Percentiles rank a stretch among this genome's conserved stretches.
Conservation (phyloP, 2,888 invertebrate species). For the Cinara cedri region DNA sequence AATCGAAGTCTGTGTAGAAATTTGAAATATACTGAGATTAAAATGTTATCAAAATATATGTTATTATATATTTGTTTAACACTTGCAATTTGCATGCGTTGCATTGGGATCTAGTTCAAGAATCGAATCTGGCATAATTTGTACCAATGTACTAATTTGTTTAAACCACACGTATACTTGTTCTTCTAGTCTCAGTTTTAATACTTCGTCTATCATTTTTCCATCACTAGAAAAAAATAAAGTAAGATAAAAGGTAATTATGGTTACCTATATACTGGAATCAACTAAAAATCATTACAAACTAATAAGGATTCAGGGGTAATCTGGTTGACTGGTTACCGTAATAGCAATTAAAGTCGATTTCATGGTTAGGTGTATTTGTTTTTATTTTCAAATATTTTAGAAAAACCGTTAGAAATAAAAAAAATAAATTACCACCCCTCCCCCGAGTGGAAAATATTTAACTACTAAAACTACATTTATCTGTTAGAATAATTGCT, state of each 20-base stretch:
- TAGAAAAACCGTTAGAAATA: not conserved
- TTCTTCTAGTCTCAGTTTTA: conserved; percentile 38
- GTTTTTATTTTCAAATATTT: not conserved
- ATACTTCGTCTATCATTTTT: conserved; percentile 28
- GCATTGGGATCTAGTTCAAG: conserved; percentile 36
- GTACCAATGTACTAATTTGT: conserved; percentile 6
- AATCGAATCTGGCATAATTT: conserved; percentile 2
- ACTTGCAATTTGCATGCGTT: not conserved
- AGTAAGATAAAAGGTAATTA: not conserved
- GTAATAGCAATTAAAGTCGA: too few relatives aligned
- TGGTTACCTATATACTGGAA: not conserved
- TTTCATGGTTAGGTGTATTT: not conserved
- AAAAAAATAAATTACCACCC: not conserved
- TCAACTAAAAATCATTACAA: not conserved
- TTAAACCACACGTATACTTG: conserved; percentile 27
- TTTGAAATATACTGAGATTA: not conserved
- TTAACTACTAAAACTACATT: too few relatives aligned
- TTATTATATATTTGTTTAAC: not conserved
- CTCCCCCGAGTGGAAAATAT: too few relatives aligned
- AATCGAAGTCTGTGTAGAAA: conserved; percentile 16
- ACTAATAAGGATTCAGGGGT: not conserved
- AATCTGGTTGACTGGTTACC: not conserved
- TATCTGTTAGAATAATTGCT: too few relatives aligned
- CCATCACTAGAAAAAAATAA: conserved; percentile 18
- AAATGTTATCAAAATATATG: not conserved